Evolutionary conservation across 2,113 vertebrate genomes (phyloP), one percentile per base, ranked within the genome.

Genomic region (Coptodon rendalli): DNA sequence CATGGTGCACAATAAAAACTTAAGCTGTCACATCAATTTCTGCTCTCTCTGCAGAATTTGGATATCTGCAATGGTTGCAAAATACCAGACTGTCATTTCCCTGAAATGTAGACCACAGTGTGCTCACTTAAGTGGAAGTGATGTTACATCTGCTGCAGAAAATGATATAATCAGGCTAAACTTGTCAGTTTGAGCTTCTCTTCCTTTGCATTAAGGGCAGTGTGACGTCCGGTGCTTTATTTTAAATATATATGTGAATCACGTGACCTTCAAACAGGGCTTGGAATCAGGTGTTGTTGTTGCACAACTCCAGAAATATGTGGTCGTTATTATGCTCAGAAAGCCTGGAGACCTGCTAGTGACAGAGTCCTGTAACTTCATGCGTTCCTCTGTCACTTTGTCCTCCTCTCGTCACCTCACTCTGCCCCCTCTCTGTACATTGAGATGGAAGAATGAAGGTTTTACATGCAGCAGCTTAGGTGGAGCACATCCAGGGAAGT

Each of bases 21-120:
- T 63, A 4, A 79, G 53, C 89, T 92, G 88, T 90, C 92, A 87
- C 86, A 59, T 81, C 31, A 52, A 86, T 87, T 91, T 87, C 43
- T 88, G 80, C 81, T 50, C 24, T 22, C 38, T 45, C 52, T 61
- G 87, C 85, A 89, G 61, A 89, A 82, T 85, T 40, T 82, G 3
- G 87, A 93, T 86, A 82, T 89, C 50, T 87, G 86, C 87, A 71
- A 36, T 29, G 85, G 85, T 87, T 86, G 73, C 85, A 87, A 93
- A 93, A 81, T 80, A 81, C 79, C 36, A 38, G 6, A 38, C 80
- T 87, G 90, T 87, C 87, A 82, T 92, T 92, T 82, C 83, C 71
- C 27, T 84, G 81, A 84, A 90, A 84, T 19, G 54, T 81, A 27
- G 61, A 73, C 56, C 76, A 29, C 17, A 80, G 54, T n/a, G 34